Evolutionary conservation across 2,888 invertebrate species (phyloP), one percentile per base, ranked within the genome.

Genomic region (Andrena camellia): DNA sequence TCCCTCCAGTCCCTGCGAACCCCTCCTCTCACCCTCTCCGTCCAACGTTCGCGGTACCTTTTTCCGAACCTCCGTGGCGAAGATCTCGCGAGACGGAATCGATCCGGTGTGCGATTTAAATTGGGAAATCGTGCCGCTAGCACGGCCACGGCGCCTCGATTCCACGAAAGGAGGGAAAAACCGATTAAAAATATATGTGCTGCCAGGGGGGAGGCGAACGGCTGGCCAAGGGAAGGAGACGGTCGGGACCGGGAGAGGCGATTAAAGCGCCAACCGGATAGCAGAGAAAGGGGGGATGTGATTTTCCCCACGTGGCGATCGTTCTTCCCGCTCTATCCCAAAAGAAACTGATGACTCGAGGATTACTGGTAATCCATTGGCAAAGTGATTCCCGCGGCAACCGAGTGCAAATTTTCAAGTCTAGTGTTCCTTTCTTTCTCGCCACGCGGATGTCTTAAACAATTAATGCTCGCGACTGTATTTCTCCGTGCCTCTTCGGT

Each of bases 111-210:
- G 62, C 74, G 68, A 85, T 85, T 76, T 82, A 82, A 87, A 85
- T 85, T 71, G 82, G 73, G 85, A 85, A 80, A 82, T 59, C 76
- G 84, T 81, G 81, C 57, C 60, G 69, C 48, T 33, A 59, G 20
- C 71, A 7, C 54, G 23, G 8, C 6, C 8, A 20, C 13, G 26
- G 64, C 35, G 60, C 67, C 48, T 29, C 52, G 48, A 23, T 10
- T 60, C 35, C 29, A 33, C 52, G 7, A 52, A n/a, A 35, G 26
- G 72, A 7, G n/a, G 35, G 64, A 20, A 62, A 70, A 31, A 26
- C 8, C 57, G 81, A 86, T 86, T 71, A 73, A 77, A 84, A 81
- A 81, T 81, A 86, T 81, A 80, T 72, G 57, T 10, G 54, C 20
- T n/a, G 10, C 8, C 20, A 20, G 31, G 13, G 13, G 29, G 26